Base-by-base conservation (phyloP, 2,797 vertebrate genomes). In the Threskiornis aethiopicus region DNA sequence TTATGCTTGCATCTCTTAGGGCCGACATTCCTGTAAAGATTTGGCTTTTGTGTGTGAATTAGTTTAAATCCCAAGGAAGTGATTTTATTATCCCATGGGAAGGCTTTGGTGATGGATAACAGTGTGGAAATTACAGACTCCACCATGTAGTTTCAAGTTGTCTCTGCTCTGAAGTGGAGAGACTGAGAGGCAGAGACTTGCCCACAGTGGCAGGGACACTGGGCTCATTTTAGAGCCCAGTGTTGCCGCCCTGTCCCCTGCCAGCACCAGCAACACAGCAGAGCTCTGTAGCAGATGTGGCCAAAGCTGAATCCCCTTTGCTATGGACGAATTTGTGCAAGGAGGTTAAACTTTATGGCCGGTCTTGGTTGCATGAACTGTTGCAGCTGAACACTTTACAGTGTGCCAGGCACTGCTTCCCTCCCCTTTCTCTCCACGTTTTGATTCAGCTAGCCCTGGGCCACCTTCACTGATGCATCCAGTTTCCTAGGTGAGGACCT, bases 131-230 rank as follows among this genome's bases (percentile, higher is more conserved):
- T 65, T 28, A 51, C 16, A 83, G 62, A 29, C 19, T n/a, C 11
- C 2, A 26, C 14, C 0, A 0, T 54, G 7, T 58, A 21, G 15
- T 58, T 84, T 64, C 0, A 1, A 52, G 24, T 6, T 59, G 10
- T 51, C 7, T 58, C 0, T 73, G 16, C 26, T 55, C 52, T n/a
- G 33, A 87, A 54, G 54, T 13, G 22, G 35, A 55, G 25, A 8
- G 16, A n/a, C 19, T 35, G 44, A 86, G 28, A 20, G 54, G 25
- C 72, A 76, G 71, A 82, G 64, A 33, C 49, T 64, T 0, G 0
- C 16, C n/a, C 18, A 26, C 54, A n/a, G 5, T 46, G 25, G 33
- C 44, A 54, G 16, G 33, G 52, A 25, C 21, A 54, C 33, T n/a
- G 33, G 28, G 16, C 16, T 51, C 21, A 19, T 57, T 87, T 64